Conservation (phyloP, 2,797 vertebrate genomes). For the Molossus molossus region DNA sequence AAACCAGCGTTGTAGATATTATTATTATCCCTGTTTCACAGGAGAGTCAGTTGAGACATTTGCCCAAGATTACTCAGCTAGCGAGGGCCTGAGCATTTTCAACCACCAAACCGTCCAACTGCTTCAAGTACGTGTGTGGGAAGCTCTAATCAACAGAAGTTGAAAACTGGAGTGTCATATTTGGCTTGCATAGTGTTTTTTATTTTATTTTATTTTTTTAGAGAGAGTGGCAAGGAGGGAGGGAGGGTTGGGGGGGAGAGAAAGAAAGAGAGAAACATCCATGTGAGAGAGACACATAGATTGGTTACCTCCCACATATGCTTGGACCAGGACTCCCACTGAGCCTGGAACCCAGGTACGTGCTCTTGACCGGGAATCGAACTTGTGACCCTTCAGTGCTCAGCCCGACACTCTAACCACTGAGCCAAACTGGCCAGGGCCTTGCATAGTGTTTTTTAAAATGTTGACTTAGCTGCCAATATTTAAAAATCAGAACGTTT, state of each 20-base stretch:
- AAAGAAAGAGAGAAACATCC: too few relatives aligned
- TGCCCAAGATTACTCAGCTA: neutral
- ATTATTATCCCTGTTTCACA: neutral
- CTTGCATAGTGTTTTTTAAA: constrained; percentile 23
- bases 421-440: neutral
- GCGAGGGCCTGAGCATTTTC: neutral
- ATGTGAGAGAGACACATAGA: too few relatives aligned
- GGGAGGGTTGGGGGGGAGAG: too few relatives aligned
- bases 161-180: neutral
- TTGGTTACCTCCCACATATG: too few relatives aligned
- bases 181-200: constrained; percentile 33
- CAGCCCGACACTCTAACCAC: too few relatives aligned
- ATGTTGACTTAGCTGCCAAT: constrained; percentile 2
- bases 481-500: constrained; percentile 56
- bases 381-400: too few relatives aligned
- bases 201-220: neutral
- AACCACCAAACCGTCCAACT: neutral
- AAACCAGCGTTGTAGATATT: neutral
- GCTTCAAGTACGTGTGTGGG: neutral
- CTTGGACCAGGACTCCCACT: too few relatives aligned
- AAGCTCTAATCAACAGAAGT: neutral
- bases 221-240: too few relatives aligned
- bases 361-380: too few relatives aligned
- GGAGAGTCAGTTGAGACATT: neutral
- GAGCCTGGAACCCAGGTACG: too few relatives aligned